A percentile compares a stretch with the other conserved stretches of the same genome.
Evolutionary conservation across 2,113 vertebrate species (phyloP).

Genomic region (Aphyosemion australe): DNA sequence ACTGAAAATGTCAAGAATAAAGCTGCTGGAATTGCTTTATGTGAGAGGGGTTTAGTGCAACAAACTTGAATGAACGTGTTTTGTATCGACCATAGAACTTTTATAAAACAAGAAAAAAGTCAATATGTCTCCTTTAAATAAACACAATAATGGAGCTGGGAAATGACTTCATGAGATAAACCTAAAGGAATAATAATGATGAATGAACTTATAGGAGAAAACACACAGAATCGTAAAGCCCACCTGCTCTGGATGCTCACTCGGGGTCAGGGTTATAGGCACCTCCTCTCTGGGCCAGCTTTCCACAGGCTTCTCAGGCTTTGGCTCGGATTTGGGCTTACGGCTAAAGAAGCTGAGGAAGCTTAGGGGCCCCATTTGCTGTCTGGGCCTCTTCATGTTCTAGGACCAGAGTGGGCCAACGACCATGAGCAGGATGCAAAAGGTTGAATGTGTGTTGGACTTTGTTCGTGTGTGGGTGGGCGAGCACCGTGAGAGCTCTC

Average conservation of each 20-base stretch:
- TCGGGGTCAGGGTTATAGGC: conserved; percentile 66
- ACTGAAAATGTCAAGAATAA: too few species aligned
- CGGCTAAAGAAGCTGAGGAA: conserved; percentile 81
- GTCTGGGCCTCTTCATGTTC: conserved; percentile 81
- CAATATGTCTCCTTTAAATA: too few species aligned
- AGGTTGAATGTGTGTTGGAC: conserved; percentile 18
- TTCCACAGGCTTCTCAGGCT: conserved; percentile 43
- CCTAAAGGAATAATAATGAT: too few species aligned
- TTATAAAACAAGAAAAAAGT: too few species aligned
- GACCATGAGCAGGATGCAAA: conserved; percentile 51
- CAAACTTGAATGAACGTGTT: too few species aligned
- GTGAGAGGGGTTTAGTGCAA: too few species aligned
- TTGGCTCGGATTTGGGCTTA: conserved; percentile 78
- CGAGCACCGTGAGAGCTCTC: conserved; percentile 39
- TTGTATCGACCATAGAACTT: too few species aligned
- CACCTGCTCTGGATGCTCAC: conserved; percentile 73
- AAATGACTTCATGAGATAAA: too few species aligned
- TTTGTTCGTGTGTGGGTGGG: conserved; percentile 1
- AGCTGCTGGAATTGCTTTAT: too few species aligned
- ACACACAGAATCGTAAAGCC: background rate
- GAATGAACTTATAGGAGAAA: background rate
- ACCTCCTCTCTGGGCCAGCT: conserved; percentile 63
- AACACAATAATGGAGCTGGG: too few species aligned
- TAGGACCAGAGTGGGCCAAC: conserved; percentile 51
- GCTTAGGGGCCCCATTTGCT: conserved; percentile 73